Base-by-base conservation (phyloP, 2,113 vertebrate genomes). In the Phalacrocorax aristotelis region DNA sequence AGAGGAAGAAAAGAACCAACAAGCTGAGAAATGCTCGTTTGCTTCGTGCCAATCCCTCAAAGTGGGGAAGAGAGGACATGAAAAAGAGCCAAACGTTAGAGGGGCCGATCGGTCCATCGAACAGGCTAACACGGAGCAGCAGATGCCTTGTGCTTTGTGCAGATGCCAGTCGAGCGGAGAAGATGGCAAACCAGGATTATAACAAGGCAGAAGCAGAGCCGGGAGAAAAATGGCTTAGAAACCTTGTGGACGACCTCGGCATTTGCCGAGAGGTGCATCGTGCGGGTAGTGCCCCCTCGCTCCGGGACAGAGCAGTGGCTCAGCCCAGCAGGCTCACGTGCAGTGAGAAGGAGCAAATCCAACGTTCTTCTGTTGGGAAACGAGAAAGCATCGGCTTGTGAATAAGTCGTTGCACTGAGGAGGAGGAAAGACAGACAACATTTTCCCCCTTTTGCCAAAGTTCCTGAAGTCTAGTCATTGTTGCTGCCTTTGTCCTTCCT, bases 351-450 rank as follows among this genome's bases (percentile, higher is more conserved):
- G 30, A 72, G 40, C 27, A 64, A 80, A 57, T 3, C 34, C 7
- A 21, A 38, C 0, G 11, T 8, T 57, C n/a, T 30, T 26, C 66
- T 44, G 11, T 19, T 38, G 42, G 48, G 68, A 85, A 38, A 80
- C 1, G 7, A 69, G 62, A 58, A 58, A 10, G 34, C 44, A 2
- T 38, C 11, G 30, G 22, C 29, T 58, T 20, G 34, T 9, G 15
- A 46, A 23, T 32, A 48, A 71, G 9, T 40, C 18, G 7, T 42
- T 76, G 23, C 29, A 18, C 2, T 16, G 19, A 49, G n/a, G 30
- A 65, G 20, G 26, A 54, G 30, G n/a, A 10, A 13, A n/a, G 8
- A 27, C 3, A 7, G 19, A 48, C 46, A 0, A 25, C 2, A 0
- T 40, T 46, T 62, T 52, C 29, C 38, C 42, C 36, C 18, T 5